Conservation (phyloP, 2,888 invertebrate genomes). For the Temnothorax ravouxi region DNA sequence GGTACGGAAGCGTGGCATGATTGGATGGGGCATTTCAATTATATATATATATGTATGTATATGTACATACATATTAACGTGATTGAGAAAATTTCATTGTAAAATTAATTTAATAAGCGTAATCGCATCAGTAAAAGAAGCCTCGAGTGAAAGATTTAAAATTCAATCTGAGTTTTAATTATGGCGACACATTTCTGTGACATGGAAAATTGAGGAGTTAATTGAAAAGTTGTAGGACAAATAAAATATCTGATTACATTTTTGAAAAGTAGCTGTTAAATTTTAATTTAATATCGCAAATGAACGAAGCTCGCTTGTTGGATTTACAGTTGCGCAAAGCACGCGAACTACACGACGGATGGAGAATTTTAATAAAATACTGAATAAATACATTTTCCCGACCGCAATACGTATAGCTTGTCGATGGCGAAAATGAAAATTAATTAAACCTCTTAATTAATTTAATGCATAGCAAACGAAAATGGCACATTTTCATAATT, state of each 20-base stretch:
- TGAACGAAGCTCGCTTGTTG: conserved; percentile 32
- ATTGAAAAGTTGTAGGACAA: conserved; percentile 42
- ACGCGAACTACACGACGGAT: neutral
- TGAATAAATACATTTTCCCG: conserved; percentile 11
- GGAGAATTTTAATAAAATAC: conserved; percentile 23
- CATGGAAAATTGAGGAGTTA: conserved; percentile 31
- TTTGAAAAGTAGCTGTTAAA: conserved; percentile 30
- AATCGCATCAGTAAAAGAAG: conserved; percentile 18
- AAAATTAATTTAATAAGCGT: conserved; percentile 27
- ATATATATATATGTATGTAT: neutral
- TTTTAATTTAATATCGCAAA: conserved; percentile 46
- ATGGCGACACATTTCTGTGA: conserved; percentile 19
- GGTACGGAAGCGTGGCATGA: neutral
- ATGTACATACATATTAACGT: conserved; percentile 27
- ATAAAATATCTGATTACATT: conserved; percentile 33
- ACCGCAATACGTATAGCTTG: neutral
- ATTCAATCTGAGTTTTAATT: conserved; percentile 46
- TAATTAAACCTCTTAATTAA: conserved; percentile 49
- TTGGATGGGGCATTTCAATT: conserved; percentile 1
- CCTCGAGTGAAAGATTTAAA: conserved; percentile 21
- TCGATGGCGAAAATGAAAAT: conserved; percentile 34
- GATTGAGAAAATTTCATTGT: neutral
- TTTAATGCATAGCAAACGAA: conserved; percentile 34
- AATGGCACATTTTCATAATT: conserved; percentile 47
- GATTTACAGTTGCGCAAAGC: conserved; percentile 13